A percentile compares a stretch with the other conserved stretches of the same genome.
Evolutionary conservation across 1,140 invertebrate species (phyloP).

Genomic region (Triops longicaudatus): DNA sequence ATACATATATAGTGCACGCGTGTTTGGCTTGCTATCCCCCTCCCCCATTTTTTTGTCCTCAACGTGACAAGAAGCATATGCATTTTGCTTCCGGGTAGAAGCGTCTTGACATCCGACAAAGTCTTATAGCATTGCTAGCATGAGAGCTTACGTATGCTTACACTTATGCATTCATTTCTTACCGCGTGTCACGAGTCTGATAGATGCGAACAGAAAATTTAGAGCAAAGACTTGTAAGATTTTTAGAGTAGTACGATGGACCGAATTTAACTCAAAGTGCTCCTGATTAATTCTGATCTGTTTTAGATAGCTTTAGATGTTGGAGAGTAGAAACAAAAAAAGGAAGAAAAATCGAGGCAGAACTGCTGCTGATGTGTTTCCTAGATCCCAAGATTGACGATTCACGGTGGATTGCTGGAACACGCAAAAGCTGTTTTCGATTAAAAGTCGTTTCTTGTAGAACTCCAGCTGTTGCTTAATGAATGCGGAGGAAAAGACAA

Average conservation of each 20-base stretch:
- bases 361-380: not conserved
- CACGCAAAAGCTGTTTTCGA: constrained; percentile 3
- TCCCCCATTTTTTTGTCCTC: not conserved
- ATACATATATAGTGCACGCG: not conserved
- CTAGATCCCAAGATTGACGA: not conserved
- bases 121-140: not conserved
- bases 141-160: not conserved
- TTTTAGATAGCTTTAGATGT: too few relatives aligned
- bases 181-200: not conserved
- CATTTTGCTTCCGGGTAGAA: not conserved
- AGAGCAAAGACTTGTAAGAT: not conserved
- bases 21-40: not conserved
- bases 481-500: not conserved
- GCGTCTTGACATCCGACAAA: not conserved
- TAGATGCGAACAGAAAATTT: not conserved
- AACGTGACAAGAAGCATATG: not conserved
- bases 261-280: not conserved
- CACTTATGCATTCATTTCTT: not conserved
- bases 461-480: constrained; percentile 11
- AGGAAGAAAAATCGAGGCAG: not conserved
- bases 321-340: not conserved
- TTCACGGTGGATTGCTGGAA: not conserved
- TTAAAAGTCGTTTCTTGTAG: not conserved
- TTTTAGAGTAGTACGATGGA: not conserved
- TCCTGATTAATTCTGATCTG: too few relatives aligned